Base-by-base conservation (phyloP, 2,113 vertebrate genomes). In the Pantherophis guttatus region DNA sequence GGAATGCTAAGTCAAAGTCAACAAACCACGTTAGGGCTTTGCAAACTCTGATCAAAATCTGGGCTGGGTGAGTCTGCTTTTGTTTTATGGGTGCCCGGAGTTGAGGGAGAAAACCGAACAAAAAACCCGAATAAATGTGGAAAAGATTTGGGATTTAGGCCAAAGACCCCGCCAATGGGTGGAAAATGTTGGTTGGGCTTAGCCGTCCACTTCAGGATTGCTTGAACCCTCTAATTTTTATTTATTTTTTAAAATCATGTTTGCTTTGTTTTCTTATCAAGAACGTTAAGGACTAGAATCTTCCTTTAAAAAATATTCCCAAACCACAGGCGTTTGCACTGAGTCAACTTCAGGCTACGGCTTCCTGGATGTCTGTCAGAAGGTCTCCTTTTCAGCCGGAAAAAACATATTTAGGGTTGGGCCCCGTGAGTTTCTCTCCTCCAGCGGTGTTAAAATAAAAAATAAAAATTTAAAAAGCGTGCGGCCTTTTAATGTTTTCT, bases 401-500 rank as follows among this genome's bases (percentile, higher is more conserved):
- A 81, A 86, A 81, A 81, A 81, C 39, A 23, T n/a, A 39, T 50
- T 23, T 59, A 19, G 21, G 24, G 19, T 29, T 9, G 11, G 55
- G 26, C 52, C 54, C 54, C 0, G 1, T 53, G 48, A n/a, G 70
- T 44, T 39, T 53, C 29, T 54, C 33, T 5, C 81, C 24, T 7
- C 3, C 33, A 33, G 26, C 24, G 8, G 91, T 87, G 92, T 52
- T 23, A 53, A 53, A 87, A 57, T 53, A 88, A 93, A 50, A 89
- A 90, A 44, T 44, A 44, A 44, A 44, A 44, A 44, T 44, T 44
- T 44, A 44, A 5, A 62, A 24, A 52, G 29, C 8, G 2, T 5
- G 8, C 59, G 29, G 89, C 89, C 8, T 94, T 94, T 92, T 93
- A 75, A 93, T 93, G 92, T n/a, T 39, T 62, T 44, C 50, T 93